phyloP scores from a whole-genome alignment of 2,888 invertebrate species.

The Abscondita cerata region DNA sequence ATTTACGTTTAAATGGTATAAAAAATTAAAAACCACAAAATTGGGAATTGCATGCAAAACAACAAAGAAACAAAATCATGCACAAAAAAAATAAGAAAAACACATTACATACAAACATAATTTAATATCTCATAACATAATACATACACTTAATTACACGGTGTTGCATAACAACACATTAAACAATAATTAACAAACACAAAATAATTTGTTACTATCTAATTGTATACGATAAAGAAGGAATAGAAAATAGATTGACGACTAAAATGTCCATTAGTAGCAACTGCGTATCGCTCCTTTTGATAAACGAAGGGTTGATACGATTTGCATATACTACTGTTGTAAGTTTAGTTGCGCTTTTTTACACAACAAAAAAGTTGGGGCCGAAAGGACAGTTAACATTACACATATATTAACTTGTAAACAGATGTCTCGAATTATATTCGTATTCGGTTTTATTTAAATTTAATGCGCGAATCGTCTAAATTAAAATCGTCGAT shows the following conservation, averaged over 20 bases:
- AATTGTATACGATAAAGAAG: slow-evolving; percentile 15
- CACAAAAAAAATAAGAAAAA: slow-evolving; percentile 36
- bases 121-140: slow-evolving; percentile 38
- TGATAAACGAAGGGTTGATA: slow-evolving; percentile 33
- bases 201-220: slow-evolving; percentile 17
- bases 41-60: no score
- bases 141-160: slow-evolving; percentile 35
- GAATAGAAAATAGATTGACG: slow-evolving; percentile 15
- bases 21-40: no score
- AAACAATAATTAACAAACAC: slow-evolving; percentile 32
- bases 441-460: slow-evolving; percentile 34
- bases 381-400: slow-evolving; percentile 23
- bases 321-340: slow-evolving; percentile 42
- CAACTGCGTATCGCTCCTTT: slow-evolving; percentile 38
- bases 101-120: slow-evolving; percentile 40
- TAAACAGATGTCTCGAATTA: slow-evolving; percentile 44
- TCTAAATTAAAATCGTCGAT: neutral
- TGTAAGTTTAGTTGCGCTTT: slow-evolving; percentile 45
- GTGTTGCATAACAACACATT: slow-evolving; percentile 18
- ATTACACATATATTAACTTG: slow-evolving; percentile 41
- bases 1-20: no score
- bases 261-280: slow-evolving; percentile 33
- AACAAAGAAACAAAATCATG: slow-evolving; percentile 1
- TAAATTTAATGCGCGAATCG: slow-evolving; percentile 27
- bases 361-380: slow-evolving; percentile 35